Percentiles rank a stretch among this genome's conserved stretches.
Conservation (phyloP, 2,888 invertebrate species). For the Phrixothrix hirtus region DNA sequence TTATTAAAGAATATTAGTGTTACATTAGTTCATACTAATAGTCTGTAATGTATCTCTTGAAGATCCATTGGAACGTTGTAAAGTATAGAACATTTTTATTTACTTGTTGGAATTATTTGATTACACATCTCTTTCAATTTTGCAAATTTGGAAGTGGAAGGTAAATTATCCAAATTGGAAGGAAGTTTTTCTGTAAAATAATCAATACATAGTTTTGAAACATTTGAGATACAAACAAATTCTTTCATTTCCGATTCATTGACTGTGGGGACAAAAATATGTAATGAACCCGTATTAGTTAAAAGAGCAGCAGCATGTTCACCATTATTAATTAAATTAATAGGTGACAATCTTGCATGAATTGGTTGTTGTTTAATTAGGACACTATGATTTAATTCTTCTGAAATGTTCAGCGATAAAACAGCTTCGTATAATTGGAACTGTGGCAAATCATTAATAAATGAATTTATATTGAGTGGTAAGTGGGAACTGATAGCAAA, state of each 20-base stretch:
- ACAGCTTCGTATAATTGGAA: constrained; percentile 43
- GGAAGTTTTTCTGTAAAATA: constrained; percentile 38
- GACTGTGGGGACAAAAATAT: constrained; percentile 42
- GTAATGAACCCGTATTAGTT: constrained; percentile 45
- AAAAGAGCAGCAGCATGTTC: constrained; percentile 44
- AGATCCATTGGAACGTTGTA: no score
- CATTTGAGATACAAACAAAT: constrained; percentile 42
- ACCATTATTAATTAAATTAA: constrained; percentile 40
- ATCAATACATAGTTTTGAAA: constrained; percentile 43
- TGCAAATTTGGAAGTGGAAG: constrained; percentile 32
- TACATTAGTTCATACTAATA: no score
- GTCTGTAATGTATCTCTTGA: no score
- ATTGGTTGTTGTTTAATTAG: constrained; percentile 36
- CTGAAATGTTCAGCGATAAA: constrained; percentile 41
- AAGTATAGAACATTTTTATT: no score
- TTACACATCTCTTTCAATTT: constrained; percentile 40
- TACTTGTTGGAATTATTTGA: neutral
- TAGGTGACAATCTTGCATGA: constrained; percentile 47
- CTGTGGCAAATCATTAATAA: constrained; percentile 39
- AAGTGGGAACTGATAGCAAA: constrained; percentile 41
- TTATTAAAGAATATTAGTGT: no score
- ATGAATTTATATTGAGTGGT: constrained; percentile 41
- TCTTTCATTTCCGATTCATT: constrained; percentile 41
- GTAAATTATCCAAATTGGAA: constrained; percentile 24
- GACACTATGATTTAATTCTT: constrained; percentile 37